A percentile compares a stretch with the other conserved stretches of the same genome.
phyloP scores from a whole-genome alignment of 2,888 invertebrate genomes.

The Tetramorium bicarinatum region DNA sequence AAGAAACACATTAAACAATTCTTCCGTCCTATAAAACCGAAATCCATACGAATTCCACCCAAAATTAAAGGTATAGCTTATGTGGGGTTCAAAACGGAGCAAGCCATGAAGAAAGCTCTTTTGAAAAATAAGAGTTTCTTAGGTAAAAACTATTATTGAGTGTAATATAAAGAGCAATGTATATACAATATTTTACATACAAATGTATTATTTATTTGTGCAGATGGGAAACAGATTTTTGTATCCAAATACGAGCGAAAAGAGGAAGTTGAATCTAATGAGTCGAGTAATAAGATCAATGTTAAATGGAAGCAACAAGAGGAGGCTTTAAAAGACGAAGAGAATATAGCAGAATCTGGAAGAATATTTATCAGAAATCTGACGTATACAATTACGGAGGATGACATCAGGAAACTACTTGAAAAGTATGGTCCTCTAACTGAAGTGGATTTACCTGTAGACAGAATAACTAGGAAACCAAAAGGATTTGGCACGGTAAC shows the following conservation, averaged over 20 bases:
- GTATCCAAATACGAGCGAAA: conserved; percentile 87
- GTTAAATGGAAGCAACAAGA: conserved; percentile 89
- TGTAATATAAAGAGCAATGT: conserved; percentile 18
- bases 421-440: conserved; percentile 94
- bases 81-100: conserved; percentile 95
- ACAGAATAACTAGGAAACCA: conserved; percentile 92
- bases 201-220: conserved; percentile 41
- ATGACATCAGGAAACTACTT: conserved; percentile 94
- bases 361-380: conserved; percentile 97
- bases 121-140: conserved; percentile 95
- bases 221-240: conserved; percentile 89
- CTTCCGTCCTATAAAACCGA: conserved; percentile 93
- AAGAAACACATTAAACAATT: conserved; percentile 95
- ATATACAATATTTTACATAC: conserved; percentile 16
- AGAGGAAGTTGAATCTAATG: conserved; percentile 81
- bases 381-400: conserved; percentile 94
- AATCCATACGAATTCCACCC: conserved; percentile 92
- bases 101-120: conserved; percentile 92
- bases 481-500: conserved; percentile 98
- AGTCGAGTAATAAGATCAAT: conserved; percentile 78
- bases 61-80: conserved; percentile 95
- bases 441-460: conserved; percentile 96
- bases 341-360: conserved; percentile 95
- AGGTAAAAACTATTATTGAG: conserved; percentile 87
- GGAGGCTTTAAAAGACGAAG: conserved; percentile 90